Evolutionary conservation across 2,797 vertebrate genomes (phyloP).

Genomic region (Synanceia verrucosa): DNA sequence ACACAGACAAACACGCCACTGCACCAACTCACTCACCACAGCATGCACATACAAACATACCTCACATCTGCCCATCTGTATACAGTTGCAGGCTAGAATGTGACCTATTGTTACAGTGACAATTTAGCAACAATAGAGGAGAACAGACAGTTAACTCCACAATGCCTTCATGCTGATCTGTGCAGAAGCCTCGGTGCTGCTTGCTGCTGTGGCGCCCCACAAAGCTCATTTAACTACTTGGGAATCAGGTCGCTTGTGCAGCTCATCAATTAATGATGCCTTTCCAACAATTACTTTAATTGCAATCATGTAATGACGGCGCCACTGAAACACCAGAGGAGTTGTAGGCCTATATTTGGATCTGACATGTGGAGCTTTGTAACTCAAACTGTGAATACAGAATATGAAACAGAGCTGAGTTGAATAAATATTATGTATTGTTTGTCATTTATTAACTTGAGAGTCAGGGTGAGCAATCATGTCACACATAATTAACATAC

Average conservation of each 20-base stretch:
- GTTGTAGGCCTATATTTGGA: slow-evolving; percentile 15
- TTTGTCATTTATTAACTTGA: not conserved
- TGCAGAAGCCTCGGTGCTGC: slow-evolving; percentile 42
- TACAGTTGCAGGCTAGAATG: slow-evolving; percentile 66
- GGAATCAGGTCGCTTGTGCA: slow-evolving; percentile 70
- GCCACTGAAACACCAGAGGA: slow-evolving; percentile 12
- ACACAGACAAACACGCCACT: slow-evolving; percentile 38
- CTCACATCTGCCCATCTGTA: slow-evolving; percentile 20
- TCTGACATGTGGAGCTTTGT: slow-evolving; percentile 4
- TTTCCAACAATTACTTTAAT: slow-evolving; percentile 63
- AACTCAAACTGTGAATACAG: not conserved
- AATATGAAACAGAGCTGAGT: slow-evolving; percentile 6
- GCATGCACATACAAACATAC: not conserved
- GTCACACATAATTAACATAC: too few relatives aligned
- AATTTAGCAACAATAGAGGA: slow-evolving; percentile 65
- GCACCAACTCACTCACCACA: slow-evolving; percentile 7
- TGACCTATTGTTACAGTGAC: slow-evolving; percentile 62
- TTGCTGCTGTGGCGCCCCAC: slow-evolving; percentile 35
- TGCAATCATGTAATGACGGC: slow-evolving; percentile 47
- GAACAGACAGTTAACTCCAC: slow-evolving; percentile 68
- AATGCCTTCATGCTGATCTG: slow-evolving; percentile 68
- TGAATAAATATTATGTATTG: slow-evolving; percentile 11
- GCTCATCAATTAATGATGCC: slow-evolving; percentile 66
- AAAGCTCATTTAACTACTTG: slow-evolving; percentile 61
- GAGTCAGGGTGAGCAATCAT: not conserved